Percentiles rank a stretch among this genome's conserved stretches.
phyloP scores from a whole-genome alignment of 2,797 vertebrate genomes.

The Staurois parvus region DNA sequence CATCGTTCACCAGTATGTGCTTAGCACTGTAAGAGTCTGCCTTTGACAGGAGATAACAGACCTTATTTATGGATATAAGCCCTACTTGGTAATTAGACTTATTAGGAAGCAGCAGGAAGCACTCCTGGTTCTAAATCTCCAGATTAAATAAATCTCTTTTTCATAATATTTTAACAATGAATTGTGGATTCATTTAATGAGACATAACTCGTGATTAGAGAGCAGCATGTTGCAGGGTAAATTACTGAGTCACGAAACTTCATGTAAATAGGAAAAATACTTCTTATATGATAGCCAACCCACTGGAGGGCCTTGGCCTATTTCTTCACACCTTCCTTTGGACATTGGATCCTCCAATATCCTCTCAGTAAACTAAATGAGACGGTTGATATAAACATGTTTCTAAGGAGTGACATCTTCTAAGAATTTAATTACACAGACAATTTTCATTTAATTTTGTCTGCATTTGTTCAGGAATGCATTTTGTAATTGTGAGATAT shows the following conservation, averaged over 20 bases:
- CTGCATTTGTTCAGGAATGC: too few relatives aligned
- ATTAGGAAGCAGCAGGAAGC: conserved; percentile 60
- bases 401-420: not conserved
- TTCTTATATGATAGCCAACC: not conserved
- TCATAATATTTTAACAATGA: conserved; percentile 57
- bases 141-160: conserved; percentile 55
- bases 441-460: not conserved
- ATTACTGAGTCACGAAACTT: conserved; percentile 32
- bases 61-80: conserved; percentile 59
- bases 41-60: conserved; percentile 53
- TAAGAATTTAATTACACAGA: not conserved
- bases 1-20: conserved; percentile 4
- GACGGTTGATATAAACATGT: not conserved
- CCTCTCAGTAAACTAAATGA: not conserved
- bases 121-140: conserved; percentile 55
- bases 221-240: conserved; percentile 26
- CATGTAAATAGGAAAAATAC: not conserved
- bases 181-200: conserved; percentile 56
- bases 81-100: conserved; percentile 57
- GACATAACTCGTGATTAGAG: conserved; percentile 50
- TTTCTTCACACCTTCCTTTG: not conserved
- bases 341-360: not conserved
- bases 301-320: not conserved
- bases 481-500: not conserved
- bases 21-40: not conserved